A percentile compares a stretch with the other conserved stretches of the same genome.
Conservation (phyloP, 2,888 invertebrate species). For the Cerastis rubricosa region DNA sequence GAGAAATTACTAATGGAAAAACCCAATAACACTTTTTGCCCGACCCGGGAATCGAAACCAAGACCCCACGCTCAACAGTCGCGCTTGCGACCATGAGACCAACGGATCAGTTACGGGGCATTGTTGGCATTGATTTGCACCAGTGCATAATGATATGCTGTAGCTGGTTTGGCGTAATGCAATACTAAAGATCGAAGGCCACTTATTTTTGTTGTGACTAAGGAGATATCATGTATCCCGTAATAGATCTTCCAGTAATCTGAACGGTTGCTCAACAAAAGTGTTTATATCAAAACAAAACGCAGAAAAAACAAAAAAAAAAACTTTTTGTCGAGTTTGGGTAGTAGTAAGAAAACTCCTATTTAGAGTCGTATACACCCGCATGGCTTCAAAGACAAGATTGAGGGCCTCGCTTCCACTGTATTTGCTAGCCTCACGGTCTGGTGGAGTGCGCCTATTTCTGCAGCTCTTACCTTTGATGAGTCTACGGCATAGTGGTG, state of each 20-base stretch:
- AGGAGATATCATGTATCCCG: neutral
- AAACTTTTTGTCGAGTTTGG: conserved; percentile 29
- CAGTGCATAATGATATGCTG: conserved; percentile 3
- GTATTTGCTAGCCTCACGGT: conserved; percentile 41
- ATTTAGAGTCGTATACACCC: conserved; percentile 40
- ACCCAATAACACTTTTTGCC: no score
- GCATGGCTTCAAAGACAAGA: conserved; percentile 55
- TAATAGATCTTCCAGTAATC: neutral
- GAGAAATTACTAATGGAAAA: no score
- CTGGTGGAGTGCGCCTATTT: conserved; percentile 46
- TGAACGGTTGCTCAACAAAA: neutral
- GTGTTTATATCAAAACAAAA: neutral
- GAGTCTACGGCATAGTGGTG: conserved; percentile 1
- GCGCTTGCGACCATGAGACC: no score
- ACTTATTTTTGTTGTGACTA: neutral
- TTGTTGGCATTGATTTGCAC: neutral
- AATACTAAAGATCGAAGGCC: neutral
- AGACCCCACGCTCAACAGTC: no score
- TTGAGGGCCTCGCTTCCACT: conserved; percentile 43
- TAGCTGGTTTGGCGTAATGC: neutral
- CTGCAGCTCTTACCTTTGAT: conserved; percentile 43
- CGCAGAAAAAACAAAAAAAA: neutral
- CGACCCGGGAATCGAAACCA: no score
- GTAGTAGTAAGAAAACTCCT: conserved; percentile 37
- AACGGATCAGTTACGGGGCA: no score